Evolutionary conservation across 1,140 invertebrate species (phyloP).

Genomic region (Papilio helenus): DNA sequence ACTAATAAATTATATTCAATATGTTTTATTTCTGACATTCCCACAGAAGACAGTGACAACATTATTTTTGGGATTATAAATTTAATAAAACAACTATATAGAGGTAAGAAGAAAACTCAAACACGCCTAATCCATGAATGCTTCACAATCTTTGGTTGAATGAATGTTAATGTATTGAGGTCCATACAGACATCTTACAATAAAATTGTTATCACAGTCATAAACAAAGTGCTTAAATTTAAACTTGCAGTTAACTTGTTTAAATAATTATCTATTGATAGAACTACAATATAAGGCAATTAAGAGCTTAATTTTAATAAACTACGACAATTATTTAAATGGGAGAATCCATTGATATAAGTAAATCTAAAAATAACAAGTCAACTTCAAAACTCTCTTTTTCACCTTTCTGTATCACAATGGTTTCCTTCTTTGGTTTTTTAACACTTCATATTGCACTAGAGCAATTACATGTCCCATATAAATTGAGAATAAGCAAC

Average conservation of each 20-base stretch:
- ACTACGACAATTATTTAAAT: constrained; percentile 45
- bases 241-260: constrained; percentile 24
- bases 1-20: background rate
- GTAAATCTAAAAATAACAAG: constrained; percentile 46
- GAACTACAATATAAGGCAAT: constrained; percentile 46
- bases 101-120: no score
- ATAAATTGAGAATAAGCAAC: background rate
- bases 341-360: constrained; percentile 43
- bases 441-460: constrained; percentile 45
- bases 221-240: constrained; percentile 43
- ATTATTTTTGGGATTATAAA: background rate
- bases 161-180: background rate
- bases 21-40: background rate
- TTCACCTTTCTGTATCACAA: constrained; percentile 61
- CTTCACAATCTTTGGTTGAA: background rate
- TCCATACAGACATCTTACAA: constrained; percentile 14
- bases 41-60: background rate
- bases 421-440: constrained; percentile 59
- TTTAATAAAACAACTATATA: background rate
- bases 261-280: constrained; percentile 44
- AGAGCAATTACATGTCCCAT: background rate
- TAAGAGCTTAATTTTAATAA: constrained; percentile 40
- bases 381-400: constrained; percentile 19
- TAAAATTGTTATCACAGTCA: constrained; percentile 58
- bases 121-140: no score